phyloP scores from a whole-genome alignment of 2,113 vertebrate species.

The Scalopus aquaticus region DNA sequence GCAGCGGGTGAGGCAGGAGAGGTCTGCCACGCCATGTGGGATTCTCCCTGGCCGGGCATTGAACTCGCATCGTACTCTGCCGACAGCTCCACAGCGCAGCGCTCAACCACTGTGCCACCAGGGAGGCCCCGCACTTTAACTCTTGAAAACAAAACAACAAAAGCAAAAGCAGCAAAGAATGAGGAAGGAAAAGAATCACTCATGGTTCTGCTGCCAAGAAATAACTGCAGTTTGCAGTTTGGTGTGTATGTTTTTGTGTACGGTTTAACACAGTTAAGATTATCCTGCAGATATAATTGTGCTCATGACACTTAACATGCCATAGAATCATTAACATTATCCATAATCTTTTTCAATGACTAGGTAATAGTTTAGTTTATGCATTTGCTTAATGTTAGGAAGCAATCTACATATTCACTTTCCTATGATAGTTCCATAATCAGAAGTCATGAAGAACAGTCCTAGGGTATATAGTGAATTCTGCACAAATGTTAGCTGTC shows the following conservation, averaged over 20 bases:
- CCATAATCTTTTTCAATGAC: background rate
- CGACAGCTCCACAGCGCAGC: too few relatives aligned
- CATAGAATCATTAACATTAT: background rate
- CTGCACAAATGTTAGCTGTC: background rate
- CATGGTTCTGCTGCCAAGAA: background rate
- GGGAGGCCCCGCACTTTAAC: background rate
- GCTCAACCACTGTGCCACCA: too few relatives aligned
- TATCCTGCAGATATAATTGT: background rate
- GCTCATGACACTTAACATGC: background rate
- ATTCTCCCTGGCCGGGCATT: too few relatives aligned
- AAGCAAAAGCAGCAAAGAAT: background rate
- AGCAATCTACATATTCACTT: background rate
- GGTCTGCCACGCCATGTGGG: too few relatives aligned
- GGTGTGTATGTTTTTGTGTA: background rate
- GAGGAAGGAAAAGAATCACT: background rate
- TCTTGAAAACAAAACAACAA: background rate
- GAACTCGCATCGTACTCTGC: too few relatives aligned
- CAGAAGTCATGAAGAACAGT: background rate
- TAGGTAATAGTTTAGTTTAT: background rate
- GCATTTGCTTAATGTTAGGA: background rate
- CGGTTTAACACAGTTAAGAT: conserved; percentile 7
- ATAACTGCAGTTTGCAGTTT: background rate
- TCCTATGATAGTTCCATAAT: background rate
- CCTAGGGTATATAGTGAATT: background rate
- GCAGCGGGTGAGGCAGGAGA: too few relatives aligned